Evolutionary conservation across 2,113 vertebrate genomes (phyloP).

Genomic region (Chaenocephalus aceratus): DNA sequence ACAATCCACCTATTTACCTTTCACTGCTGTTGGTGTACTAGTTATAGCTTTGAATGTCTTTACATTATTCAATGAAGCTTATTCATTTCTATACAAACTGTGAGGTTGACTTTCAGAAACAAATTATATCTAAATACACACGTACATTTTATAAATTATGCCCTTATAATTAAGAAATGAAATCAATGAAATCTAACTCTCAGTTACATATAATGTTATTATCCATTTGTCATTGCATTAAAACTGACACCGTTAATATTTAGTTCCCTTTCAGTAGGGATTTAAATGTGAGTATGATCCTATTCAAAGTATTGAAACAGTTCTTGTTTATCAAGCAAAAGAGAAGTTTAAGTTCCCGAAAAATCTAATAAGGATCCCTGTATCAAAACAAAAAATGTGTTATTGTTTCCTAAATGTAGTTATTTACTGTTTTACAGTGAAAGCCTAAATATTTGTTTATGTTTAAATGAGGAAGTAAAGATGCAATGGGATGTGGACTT

Average conservation of each 20-base stretch:
- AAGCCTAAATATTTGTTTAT: background rate
- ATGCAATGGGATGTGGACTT: background rate
- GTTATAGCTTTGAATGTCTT: background rate
- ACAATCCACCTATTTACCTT: background rate
- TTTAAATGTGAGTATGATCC: background rate
- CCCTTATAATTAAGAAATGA: background rate
- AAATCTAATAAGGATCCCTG: background rate
- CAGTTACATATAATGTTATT: too few relatives aligned
- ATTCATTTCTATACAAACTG: background rate
- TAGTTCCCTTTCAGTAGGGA: background rate
- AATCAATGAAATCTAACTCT: background rate
- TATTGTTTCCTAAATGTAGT: background rate
- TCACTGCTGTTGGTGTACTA: background rate
- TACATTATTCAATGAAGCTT: background rate
- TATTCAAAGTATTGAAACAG: too few relatives aligned
- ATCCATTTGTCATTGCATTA: background rate
- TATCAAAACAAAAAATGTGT: background rate
- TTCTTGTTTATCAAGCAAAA: too few relatives aligned
- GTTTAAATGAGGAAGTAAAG: conserved; percentile 43
- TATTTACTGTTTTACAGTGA: background rate
- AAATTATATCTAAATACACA: background rate
- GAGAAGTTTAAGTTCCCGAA: background rate
- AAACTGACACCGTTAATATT: background rate
- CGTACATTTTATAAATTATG: background rate
- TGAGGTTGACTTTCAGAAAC: background rate